Base-by-base conservation (phyloP, 2,888 invertebrate genomes). In the Malthinus flaveolus region DNA sequence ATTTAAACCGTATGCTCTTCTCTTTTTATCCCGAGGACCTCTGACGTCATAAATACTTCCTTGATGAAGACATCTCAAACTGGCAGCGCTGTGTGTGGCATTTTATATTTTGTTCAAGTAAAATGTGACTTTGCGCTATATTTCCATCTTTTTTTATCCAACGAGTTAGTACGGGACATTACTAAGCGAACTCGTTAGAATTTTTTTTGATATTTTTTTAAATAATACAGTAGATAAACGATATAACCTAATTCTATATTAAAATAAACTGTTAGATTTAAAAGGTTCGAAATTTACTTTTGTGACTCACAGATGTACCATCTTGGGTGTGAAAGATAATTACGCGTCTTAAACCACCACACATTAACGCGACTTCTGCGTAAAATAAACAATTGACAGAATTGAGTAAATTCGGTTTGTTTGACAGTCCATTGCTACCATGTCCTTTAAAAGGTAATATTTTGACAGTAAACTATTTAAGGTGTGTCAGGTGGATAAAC, bases 61-160 rank as follows among this genome's bases (percentile, higher is more conserved):
- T 74, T 78, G 78, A 78, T 78, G 78, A 78, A 78, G 78, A 78
- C 78, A 78, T 78, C 77, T 78, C 73, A 68, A 70, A 67, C 73
- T 73, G 75, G 75, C 75, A 66, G 74, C 77, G 73, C 71, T 73
- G 78, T 78, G 78, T 78, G 78, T 78, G 78, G 78, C 75, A 78
- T 78, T 75, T 64, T 70, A 69, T 72, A 70, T 71, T 71, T 73
- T 70, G 73, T 72, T 71, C 73, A 65, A 68, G 13, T 67, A 65
- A 66, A 68, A 67, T 65, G 63, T 65, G 64, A 52, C 56, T 62
- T 61, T 49, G 58, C 64, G 62, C 61, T 44, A 47, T 56, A 42
- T 54, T 60, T 33, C 51, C 35, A 23, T 63, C 60, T 64, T 59
- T 48, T 58, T 62, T 47, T 32, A 33, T 44, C 49, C n/a, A 42